Conservation (phyloP, 2,797 vertebrate genomes). For the Etheostoma nigrum region DNA sequence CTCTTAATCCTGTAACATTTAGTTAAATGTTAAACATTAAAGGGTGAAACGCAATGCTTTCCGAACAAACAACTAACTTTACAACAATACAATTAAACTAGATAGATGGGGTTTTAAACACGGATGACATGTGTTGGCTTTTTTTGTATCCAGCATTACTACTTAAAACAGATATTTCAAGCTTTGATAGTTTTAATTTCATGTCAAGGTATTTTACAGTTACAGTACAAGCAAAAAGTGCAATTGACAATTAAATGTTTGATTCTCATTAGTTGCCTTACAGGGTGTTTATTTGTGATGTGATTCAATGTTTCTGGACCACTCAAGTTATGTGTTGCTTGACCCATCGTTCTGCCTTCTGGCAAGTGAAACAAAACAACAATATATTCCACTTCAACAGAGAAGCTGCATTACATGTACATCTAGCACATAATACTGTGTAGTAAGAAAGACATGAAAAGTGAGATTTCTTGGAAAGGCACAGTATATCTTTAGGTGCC, state of each 20-base stretch:
- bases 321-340: not conserved
- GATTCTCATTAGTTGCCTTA: not conserved
- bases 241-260: not conserved
- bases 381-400: constrained; percentile 21
- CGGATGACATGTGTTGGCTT: not conserved
- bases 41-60: not conserved
- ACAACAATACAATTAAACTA: not conserved
- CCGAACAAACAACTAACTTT: not conserved
- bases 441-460: constrained; percentile 48
- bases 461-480: constrained; percentile 47
- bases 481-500: constrained; percentile 53
- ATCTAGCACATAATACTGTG: constrained; percentile 18
- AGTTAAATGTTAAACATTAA: not conserved
- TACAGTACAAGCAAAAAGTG: not conserved
- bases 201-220: not conserved
- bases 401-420: constrained; percentile 3
- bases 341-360: constrained; percentile 19
- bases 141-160: not conserved
- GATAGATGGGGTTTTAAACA: not conserved
- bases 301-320: constrained; percentile 14
- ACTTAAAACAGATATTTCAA: not conserved
- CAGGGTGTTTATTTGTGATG: not conserved
- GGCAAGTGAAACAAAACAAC: constrained; percentile 41
- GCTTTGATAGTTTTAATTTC: too few relatives aligned
- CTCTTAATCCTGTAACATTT: not conserved